Percentiles rank a stretch among this genome's conserved stretches.
Evolutionary conservation across 2,113 vertebrate genomes (phyloP).

Genomic region (Euleptes europaea): DNA sequence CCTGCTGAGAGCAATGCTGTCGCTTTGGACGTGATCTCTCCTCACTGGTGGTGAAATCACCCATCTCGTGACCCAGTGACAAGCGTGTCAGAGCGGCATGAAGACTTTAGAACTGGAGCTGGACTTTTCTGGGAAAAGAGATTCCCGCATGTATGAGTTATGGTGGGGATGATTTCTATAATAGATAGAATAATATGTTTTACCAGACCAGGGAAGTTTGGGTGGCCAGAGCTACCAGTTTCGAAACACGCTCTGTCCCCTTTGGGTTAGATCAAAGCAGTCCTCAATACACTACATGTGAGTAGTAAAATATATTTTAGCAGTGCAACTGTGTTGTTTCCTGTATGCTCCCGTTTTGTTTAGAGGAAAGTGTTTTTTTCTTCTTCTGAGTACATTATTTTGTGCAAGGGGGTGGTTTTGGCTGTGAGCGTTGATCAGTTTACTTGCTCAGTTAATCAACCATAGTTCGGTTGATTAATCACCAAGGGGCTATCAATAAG

Average conservation of each 20-base stretch:
- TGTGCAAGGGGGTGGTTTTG: too few relatives aligned
- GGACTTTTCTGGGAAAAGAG: background rate
- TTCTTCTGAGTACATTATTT: too few relatives aligned
- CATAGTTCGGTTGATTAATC: background rate
- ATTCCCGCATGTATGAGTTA: background rate
- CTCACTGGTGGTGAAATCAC: slow-evolving; percentile 51
- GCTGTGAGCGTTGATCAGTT: background rate
- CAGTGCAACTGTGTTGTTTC: too few relatives aligned
- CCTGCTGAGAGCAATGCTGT: slow-evolving; percentile 91
- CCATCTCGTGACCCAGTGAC: slow-evolving; percentile 70
- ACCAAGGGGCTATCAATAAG: background rate
- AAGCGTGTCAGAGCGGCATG: slow-evolving; percentile 26
- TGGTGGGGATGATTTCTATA: background rate
- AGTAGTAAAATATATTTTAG: too few relatives aligned
- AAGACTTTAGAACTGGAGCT: background rate
- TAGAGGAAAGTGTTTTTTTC: too few relatives aligned
- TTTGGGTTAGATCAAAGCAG: background rate
- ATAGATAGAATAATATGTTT: background rate
- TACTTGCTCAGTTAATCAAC: background rate
- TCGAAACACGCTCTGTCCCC: background rate
- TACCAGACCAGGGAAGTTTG: background rate
- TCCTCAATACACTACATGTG: too few relatives aligned
- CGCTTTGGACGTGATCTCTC: slow-evolving; percentile 57
- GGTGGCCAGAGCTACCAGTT: background rate
- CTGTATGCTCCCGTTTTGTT: background rate